Conservation (phyloP, 2,797 vertebrate genomes). For the Halcyon chelicuti region DNA sequence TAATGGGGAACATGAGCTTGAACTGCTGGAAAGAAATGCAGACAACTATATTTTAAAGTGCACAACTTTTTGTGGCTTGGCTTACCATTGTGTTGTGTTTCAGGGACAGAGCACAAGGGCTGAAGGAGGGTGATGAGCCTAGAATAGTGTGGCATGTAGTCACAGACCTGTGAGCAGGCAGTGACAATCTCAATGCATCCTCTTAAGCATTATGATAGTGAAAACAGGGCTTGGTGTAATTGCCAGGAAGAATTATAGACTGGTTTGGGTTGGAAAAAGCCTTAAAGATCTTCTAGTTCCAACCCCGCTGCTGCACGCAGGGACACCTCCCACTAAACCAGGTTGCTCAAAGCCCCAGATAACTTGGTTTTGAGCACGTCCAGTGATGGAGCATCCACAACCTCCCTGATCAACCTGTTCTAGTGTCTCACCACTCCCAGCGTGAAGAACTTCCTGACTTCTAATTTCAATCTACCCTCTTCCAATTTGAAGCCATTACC, state of each 20-base stretch:
- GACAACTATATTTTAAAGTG: accelerated
- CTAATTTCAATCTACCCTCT: no score
- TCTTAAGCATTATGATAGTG: neutral
- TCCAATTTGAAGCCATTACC: no score
- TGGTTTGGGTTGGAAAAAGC: no score
- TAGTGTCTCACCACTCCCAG: no score
- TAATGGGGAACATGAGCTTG: neutral
- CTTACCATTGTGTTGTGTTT: neutral
- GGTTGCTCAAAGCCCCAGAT: no score
- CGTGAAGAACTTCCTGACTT: no score
- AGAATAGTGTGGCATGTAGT: neutral
- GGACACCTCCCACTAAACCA: no score
- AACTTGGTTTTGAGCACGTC: no score
- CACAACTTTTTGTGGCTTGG: neutral
- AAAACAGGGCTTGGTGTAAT: neutral
- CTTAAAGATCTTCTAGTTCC: no score
- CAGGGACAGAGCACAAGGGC: neutral
- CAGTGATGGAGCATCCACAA: no score
- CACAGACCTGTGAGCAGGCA: neutral
- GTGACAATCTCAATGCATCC: neutral
- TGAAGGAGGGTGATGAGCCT: neutral
- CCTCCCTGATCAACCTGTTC: no score
- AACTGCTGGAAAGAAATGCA: neutral
- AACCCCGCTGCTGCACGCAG: no score
- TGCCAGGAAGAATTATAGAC: neutral